phyloP scores from a whole-genome alignment of 2,113 vertebrate genomes.

The Takifugu flavidus region DNA sequence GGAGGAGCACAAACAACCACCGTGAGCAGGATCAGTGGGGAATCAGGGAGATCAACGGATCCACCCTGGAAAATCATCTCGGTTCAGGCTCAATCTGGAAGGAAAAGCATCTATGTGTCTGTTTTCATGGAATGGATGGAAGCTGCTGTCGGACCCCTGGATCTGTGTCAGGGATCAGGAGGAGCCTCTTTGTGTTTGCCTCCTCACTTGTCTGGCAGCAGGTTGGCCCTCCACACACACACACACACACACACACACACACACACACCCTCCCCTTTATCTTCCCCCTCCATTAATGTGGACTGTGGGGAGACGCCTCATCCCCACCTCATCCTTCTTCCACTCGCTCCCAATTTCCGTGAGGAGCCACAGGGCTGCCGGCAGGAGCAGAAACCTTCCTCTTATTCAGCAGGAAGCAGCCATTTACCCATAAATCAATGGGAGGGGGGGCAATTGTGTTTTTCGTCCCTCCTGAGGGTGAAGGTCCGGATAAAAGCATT shows the following conservation, averaged over 20 bases:
- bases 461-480: constrained; percentile 41
- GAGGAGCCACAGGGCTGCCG: constrained; percentile 21
- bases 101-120: too few species aligned
- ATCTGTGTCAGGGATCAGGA: constrained; percentile 47
- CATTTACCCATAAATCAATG: constrained; percentile 45
- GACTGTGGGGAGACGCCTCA: constrained; percentile 12
- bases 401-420: constrained; percentile 27
- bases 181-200: constrained; percentile 31
- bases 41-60: neutral
- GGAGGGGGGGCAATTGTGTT: constrained; percentile 31
- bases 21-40: neutral
- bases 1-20: constrained; percentile 17
- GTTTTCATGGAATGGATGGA: too few species aligned
- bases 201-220: constrained; percentile 16
- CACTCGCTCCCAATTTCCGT: constrained; percentile 1
- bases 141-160: constrained; percentile 36
- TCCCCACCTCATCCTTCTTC: neutral
- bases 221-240: constrained; percentile 13
- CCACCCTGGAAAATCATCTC: constrained; percentile 9
- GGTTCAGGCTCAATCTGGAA: too few species aligned
- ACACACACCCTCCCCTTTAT: neutral
- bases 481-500: constrained; percentile 7
- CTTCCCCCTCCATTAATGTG: constrained; percentile 21
- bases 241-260: neutral
- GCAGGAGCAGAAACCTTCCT: constrained; percentile 27